A percentile compares a stretch with the other conserved stretches of the same genome.
Conservation (phyloP, 2,797 vertebrate species). For the Siniperca obscura region DNA sequence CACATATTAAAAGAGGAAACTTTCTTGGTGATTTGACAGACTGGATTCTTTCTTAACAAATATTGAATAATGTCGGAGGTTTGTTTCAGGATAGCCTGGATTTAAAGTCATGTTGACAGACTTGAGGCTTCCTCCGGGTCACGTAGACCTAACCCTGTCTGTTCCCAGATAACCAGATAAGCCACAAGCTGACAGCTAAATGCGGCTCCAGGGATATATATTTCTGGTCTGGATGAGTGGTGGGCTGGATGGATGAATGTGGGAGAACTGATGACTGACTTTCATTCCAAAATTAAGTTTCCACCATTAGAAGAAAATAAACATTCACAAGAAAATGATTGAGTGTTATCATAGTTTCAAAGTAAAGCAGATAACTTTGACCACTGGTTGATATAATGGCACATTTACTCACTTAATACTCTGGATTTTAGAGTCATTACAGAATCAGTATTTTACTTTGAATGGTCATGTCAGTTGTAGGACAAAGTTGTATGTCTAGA, state of each 20-base stretch:
- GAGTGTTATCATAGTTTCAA: not conserved
- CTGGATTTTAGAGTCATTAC: not conserved
- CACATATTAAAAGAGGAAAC: not conserved
- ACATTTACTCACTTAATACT: not conserved
- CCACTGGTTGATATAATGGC: not conserved
- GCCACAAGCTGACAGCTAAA: conserved; percentile 37
- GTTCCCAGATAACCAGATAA: conserved; percentile 30
- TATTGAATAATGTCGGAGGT: not conserved
- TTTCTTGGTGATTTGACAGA: not conserved
- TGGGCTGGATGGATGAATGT: conserved; percentile 23
- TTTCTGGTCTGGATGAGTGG: conserved; percentile 27
- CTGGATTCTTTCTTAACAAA: not conserved
- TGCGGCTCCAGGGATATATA: conserved; percentile 32
- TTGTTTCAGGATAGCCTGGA: conserved; percentile 3
- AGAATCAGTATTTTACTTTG: not conserved
- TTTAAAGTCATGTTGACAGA: conserved; percentile 47
- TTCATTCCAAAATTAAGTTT: conserved; percentile 17
- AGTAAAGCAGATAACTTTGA: conserved; percentile 1
- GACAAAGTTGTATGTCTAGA: not conserved
- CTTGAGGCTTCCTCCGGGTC: conserved; percentile 37
- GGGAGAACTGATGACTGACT: not conserved
- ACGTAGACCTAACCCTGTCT: conserved; percentile 28
- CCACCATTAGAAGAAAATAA: not conserved
- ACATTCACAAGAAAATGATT: not conserved
- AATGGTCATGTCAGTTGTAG: not conserved